These are phyloP conservation scores for Lanistes nyassanus DNA, from an alignment of 1,140 invertebrate species.

Conservation along the genomic window DNA sequence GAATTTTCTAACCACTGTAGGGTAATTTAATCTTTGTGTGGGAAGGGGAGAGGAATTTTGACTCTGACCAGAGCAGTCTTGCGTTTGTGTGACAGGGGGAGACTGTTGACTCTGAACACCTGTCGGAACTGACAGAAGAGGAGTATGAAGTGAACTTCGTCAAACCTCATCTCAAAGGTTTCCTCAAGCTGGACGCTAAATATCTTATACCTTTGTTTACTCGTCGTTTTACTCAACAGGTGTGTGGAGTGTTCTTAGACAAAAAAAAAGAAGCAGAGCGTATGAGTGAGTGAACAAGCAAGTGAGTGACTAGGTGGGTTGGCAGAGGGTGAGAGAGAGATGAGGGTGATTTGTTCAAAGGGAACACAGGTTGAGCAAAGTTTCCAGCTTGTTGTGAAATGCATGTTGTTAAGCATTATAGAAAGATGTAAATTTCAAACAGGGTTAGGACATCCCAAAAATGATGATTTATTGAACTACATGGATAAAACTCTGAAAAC, in stretches of 20 bases:
- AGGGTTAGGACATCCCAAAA: too few species aligned
- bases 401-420: neutral
- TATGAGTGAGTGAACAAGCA: neutral
- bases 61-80: neutral
- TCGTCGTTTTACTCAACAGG: conserved; percentile 88
- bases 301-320: neutral
- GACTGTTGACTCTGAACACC: conserved; percentile 93
- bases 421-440: too few species aligned
- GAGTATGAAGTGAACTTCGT: conserved; percentile 84
- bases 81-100: conserved; percentile 78
- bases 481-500: too few species aligned
- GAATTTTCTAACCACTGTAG: neutral
- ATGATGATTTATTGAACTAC: too few species aligned
- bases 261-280: too few species aligned
- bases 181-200: conserved; percentile 89
- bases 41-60: neutral
- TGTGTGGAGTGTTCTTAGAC: conserved; percentile 18
- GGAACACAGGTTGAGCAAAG: neutral
- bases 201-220: conserved; percentile 97
- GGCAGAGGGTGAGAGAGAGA: neutral
- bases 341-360: neutral
- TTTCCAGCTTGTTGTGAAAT: neutral
- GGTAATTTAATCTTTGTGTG: neutral
- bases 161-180: conserved; percentile 74
- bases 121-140: conserved; percentile 95